Evolutionary conservation across 1,140 invertebrate genomes (phyloP).

Genomic region (Caenorhabditis inopinata): DNA sequence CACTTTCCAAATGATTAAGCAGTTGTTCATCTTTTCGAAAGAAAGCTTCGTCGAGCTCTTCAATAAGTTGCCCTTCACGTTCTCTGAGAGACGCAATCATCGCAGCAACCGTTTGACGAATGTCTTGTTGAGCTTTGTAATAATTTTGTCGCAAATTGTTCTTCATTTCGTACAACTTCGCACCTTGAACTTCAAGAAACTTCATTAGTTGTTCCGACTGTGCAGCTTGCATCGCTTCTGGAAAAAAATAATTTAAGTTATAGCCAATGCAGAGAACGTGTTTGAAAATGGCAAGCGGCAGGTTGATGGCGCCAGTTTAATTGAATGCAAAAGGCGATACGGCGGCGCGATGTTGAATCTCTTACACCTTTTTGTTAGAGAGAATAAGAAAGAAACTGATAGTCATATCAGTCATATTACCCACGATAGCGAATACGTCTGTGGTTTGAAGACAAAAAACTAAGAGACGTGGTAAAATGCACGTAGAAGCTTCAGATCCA

Average conservation of each 20-base stretch:
- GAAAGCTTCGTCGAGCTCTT: neutral
- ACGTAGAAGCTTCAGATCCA: neutral
- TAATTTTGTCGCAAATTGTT: neutral
- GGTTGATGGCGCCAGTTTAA: neutral
- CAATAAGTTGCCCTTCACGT: neutral
- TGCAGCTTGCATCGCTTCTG: neutral
- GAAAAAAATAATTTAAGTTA: no score
- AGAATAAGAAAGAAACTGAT: constrained; percentile 7
- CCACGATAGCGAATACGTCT: neutral
- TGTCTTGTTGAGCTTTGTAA: constrained; percentile 19
- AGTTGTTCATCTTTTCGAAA: constrained; percentile 5
- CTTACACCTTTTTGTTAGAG: constrained; percentile 23
- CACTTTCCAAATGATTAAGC: neutral
- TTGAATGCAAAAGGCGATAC: neutral
- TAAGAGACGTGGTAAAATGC: neutral
- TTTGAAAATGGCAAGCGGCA: neutral
- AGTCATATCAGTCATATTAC: constrained; percentile 33
- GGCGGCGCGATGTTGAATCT: constrained; percentile 13
- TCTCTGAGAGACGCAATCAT: neutral
- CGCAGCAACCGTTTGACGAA: neutral
- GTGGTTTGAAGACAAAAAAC: neutral
- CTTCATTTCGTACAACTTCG: neutral
- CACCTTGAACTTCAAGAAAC: constrained; percentile 6
- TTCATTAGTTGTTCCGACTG: neutral
- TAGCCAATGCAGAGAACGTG: neutral